Evolutionary conservation across 2,113 vertebrate genomes (phyloP).

Genomic region (Spea multiplicata): DNA sequence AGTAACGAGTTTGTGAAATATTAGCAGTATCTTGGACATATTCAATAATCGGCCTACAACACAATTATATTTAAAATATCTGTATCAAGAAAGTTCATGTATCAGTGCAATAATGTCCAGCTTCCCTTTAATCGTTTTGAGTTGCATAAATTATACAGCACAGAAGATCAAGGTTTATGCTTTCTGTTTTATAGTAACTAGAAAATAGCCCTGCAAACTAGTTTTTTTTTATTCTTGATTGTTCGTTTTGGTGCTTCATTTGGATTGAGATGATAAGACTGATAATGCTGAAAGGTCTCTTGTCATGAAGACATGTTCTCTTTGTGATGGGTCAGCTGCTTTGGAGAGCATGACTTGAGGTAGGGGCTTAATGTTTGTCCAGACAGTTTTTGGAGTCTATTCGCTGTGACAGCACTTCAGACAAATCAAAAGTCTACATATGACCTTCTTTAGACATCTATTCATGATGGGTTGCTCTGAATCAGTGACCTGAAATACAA

Average conservation of each 20-base stretch:
- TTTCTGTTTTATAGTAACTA: too few relatives aligned
- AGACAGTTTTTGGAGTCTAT: conserved; percentile 14
- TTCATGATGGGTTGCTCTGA: not conserved
- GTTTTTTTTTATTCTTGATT: too few relatives aligned
- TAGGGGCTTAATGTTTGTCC: not conserved
- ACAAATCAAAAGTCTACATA: conserved; percentile 13
- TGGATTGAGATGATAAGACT: not conserved
- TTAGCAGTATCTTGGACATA: not conserved
- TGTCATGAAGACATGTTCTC: not conserved
- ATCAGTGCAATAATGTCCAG: too few relatives aligned
- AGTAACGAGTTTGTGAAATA: not conserved
- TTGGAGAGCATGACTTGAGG: not conserved
- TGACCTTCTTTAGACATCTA: conserved; percentile 10
- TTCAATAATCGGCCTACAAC: not conserved
- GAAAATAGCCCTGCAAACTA: too few relatives aligned
- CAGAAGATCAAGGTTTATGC: too few relatives aligned
- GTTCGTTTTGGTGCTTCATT: not conserved
- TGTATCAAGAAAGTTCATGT: too few relatives aligned
- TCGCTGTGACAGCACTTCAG: conserved; percentile 9
- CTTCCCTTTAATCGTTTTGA: too few relatives aligned
- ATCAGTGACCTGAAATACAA: conserved; percentile 33
- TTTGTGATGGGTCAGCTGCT: not conserved
- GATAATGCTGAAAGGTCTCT: conserved; percentile 1
- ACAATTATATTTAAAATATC: not conserved
- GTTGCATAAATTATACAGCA: too few relatives aligned